These are phyloP conservation scores for Ictalurus punctatus DNA, from an alignment of 2,113 vertebrate genomes.

Conservation along the genomic window DNA sequence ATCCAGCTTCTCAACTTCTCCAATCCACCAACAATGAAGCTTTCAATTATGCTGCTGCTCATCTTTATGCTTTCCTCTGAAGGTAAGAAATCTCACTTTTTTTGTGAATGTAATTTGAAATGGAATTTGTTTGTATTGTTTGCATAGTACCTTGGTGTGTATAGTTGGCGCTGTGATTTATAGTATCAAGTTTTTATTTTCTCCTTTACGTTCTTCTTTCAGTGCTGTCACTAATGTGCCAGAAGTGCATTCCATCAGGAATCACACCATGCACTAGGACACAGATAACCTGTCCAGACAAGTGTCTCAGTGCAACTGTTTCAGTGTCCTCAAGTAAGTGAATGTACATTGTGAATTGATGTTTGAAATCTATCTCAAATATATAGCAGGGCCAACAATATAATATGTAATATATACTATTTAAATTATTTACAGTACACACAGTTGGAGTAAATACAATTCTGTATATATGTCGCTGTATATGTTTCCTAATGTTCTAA, in stretches of 20 bases:
- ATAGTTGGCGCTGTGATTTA: too few relatives aligned
- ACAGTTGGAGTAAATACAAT: too few relatives aligned
- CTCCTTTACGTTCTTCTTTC: background rate
- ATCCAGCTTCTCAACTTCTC: background rate
- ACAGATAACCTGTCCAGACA: background rate
- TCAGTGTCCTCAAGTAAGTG: too few relatives aligned
- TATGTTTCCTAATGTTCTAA: background rate
- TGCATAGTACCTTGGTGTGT: background rate
- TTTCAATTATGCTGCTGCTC: background rate
- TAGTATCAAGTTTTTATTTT: too few relatives aligned
- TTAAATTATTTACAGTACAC: too few relatives aligned
- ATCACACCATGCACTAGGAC: background rate
- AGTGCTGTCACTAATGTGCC: background rate
- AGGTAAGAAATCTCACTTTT: background rate
- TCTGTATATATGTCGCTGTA: too few relatives aligned
- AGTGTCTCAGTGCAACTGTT: background rate
- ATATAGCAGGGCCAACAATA: too few relatives aligned
- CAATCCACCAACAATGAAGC: background rate
- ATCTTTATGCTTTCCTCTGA: background rate
- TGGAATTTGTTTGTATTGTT: background rate
- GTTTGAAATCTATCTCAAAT: too few relatives aligned
- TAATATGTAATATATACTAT: too few relatives aligned
- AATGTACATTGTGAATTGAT: too few relatives aligned
- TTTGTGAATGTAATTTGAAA: background rate
- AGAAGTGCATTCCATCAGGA: background rate